phyloP scores from a whole-genome alignment of 53 echinoderm and acorn worm species.

The Antedon mediterranea region DNA sequence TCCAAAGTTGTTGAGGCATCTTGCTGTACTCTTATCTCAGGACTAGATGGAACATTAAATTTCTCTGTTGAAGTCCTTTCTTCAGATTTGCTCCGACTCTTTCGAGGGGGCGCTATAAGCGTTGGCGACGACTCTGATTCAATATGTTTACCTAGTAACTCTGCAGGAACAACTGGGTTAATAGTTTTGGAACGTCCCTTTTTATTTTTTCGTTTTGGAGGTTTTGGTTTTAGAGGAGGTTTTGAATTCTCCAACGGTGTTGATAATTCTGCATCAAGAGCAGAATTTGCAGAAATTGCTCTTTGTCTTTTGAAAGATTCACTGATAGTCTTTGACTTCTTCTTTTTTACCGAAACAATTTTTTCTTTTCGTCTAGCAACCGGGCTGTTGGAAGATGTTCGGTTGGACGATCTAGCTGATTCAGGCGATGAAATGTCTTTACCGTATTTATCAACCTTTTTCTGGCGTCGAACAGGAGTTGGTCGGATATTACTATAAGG shows the following conservation, averaged over 20 bases:
- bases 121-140: not conserved
- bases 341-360: not conserved
- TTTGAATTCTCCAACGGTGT: not conserved
- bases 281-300: not conserved
- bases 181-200: not conserved
- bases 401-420: not conserved
- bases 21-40: not conserved
- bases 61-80: not conserved
- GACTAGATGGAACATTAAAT: not conserved
- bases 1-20: not conserved
- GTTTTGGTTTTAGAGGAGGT: not conserved
- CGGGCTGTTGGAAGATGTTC: not conserved
- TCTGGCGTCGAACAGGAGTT: not conserved
- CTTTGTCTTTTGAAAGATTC: not conserved
- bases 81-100: not conserved
- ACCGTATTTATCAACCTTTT: not conserved
- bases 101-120: not conserved
- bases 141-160: not conserved
- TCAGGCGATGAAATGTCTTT: not conserved
- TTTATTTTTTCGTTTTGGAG: not conserved
- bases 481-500: not conserved
- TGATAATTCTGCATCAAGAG: not conserved
- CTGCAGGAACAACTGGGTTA: not conserved
- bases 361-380: not conserved
- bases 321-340: not conserved